Conservation (phyloP, 2,113 vertebrate species). For the Hippocampus zosterae region DNA sequence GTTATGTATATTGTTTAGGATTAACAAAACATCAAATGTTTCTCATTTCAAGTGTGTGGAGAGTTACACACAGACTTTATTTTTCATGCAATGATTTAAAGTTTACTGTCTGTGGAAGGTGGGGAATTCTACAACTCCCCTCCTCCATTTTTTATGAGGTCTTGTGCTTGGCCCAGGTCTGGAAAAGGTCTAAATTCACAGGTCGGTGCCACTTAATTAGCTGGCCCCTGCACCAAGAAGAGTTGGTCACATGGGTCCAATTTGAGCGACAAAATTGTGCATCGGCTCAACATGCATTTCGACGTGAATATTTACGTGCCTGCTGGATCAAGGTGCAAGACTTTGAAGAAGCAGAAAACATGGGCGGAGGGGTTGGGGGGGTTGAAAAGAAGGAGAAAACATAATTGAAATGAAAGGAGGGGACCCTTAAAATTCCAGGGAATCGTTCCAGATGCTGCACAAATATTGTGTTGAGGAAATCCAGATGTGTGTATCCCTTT, state of each 20-base stretch:
- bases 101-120: constrained; percentile 23
- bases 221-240: constrained; percentile 38
- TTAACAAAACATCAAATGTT: no score
- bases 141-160: constrained; percentile 41
- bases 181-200: constrained; percentile 47
- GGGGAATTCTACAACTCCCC: background rate
- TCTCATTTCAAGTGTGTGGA: background rate
- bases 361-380: background rate
- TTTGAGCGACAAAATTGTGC: constrained; percentile 65
- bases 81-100: constrained; percentile 31
- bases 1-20: no score
- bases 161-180: constrained; percentile 36
- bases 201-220: constrained; percentile 67
- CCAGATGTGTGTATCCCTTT: constrained; percentile 71
- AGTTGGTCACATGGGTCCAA: constrained; percentile 70
- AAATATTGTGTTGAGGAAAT: constrained; percentile 73
- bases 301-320: constrained; percentile 59
- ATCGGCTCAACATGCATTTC: constrained; percentile 51
- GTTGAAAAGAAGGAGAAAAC: constrained; percentile 29
- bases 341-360: constrained; percentile 67
- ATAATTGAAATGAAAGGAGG: constrained; percentile 59
- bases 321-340: constrained; percentile 27
- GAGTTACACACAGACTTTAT: constrained; percentile 32
- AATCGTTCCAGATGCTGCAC: constrained; percentile 76
- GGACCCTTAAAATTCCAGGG: constrained; percentile 72